Evolutionary conservation across 2,113 vertebrate genomes (phyloP), one percentile per base, ranked within the genome.

Genomic region (Psittacus erithacus): DNA sequence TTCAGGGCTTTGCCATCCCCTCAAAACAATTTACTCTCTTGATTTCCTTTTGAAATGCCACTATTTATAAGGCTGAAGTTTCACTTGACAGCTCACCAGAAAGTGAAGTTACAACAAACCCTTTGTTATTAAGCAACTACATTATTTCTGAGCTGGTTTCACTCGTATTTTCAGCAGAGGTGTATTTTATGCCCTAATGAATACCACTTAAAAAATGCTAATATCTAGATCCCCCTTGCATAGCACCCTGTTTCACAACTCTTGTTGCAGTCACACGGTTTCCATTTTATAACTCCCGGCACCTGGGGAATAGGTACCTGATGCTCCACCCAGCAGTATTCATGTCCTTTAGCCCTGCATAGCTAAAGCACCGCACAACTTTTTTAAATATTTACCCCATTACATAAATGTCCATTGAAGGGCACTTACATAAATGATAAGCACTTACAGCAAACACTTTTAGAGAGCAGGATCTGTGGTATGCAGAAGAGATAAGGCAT

Each of bases 331-430:
- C 90, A 84, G 73, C 76, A 71, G 52, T 68, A 27, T 71, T 88
- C 89, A 29, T 0, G 3, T 94, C 86, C 86, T 89, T 80, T 53
- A 82, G 77, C 49, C 69, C 88, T 49, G 74, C 95, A 96, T 96
- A 94, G 94, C 70, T 97, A 70, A 96, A 95, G 81, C 44, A 0
- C 96, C 55, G 77, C 96, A 95, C 90, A 90, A 96, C 93, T 95
- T 96, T 93, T 93, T 97, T 93, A 95, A 97, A 96, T 97, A 96
- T 97, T 96, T 96, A 97, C 96, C 88, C 93, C 95, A 91, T 97
- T 97, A 96, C 94, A 97, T 93, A 94, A 96, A 96, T 95, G 96
- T 96, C 95, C 91, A 97, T 43, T 94, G 95, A 96, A 97, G 96
- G 95, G 96, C 96, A 96, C 96, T 97, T 97, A 96, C 96, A 96